Percentiles rank a stretch among this genome's conserved stretches.
Conservation (phyloP, 2,113 vertebrate species). For the Cyprinodon tularosa region DNA sequence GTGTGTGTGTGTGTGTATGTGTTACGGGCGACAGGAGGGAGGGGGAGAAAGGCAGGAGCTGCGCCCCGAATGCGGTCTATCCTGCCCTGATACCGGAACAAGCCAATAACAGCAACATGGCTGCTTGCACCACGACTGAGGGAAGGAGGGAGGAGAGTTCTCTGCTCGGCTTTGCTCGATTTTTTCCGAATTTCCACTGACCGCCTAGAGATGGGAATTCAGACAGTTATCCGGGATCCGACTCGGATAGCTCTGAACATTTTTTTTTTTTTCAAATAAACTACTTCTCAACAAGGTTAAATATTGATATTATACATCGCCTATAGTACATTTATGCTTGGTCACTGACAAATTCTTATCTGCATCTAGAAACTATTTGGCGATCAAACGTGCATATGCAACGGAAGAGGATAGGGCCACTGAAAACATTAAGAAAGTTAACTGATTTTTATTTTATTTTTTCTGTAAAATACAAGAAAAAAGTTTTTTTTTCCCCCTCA, state of each 20-base stretch:
- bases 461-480: too few species aligned
- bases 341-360: too few species aligned
- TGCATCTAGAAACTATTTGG: too few species aligned
- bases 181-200: slow-evolving; percentile 37
- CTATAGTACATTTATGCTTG: too few species aligned
- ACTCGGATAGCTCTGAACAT: background rate
- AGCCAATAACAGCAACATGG: slow-evolving; percentile 81
- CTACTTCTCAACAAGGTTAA: too few species aligned
- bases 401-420: too few species aligned
- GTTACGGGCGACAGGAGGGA: slow-evolving; percentile 44
- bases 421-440: too few species aligned
- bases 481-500: too few species aligned
- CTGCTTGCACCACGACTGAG: slow-evolving; percentile 78
- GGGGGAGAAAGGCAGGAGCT: slow-evolving; percentile 64
- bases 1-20: slow-evolving; percentile 16
- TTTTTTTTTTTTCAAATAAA: too few species aligned
- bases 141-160: slow-evolving; percentile 30
- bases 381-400: too few species aligned
- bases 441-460: too few species aligned
- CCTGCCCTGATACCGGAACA: slow-evolving; percentile 83
- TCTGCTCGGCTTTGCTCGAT: slow-evolving; percentile 58
- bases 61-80: slow-evolving; percentile 71
- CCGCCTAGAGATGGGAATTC: slow-evolving; percentile 6
- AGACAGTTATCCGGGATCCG: background rate
- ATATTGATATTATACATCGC: too few species aligned